Evolutionary conservation across 2,797 vertebrate genomes (phyloP), one percentile per base, ranked within the genome.

Genomic region (Microctenopoma stevenorrisi): DNA sequence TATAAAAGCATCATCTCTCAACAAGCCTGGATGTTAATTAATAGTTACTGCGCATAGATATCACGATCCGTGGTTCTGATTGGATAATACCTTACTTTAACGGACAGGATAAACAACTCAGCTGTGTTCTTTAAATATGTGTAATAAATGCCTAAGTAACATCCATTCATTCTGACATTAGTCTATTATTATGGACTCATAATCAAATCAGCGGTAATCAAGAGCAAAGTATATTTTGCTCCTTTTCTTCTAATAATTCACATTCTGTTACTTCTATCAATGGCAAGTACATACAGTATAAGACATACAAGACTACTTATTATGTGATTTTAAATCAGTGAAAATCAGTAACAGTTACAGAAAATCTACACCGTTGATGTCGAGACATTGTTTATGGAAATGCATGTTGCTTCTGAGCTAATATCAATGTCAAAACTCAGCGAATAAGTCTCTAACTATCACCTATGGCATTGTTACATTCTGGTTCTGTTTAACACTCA

Each of bases 361-460:
- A 28, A 44, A 13, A 49, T 60, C 4, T 8, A 78, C 6, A 64
- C 6, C 48, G 8, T 25, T 43, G 28, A 14, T 9, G 18, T 4
- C 15, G 15, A 14, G 40, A 22, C n/a, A 26, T 28, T 35, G 25
- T 12, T 56, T 9, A 30, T 42, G 16, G 12, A 33, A 46, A 33
- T 14, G 10, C 16, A 48, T 4, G 50, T 26, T 47, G 6, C 18
- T 14, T 22, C 44, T 26, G 35, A 35, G 25, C 57, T 57, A 8
- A 43, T 40, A 26, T 48, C n/a, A 18, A 18, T 62, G 43, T 46
- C 0, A 54, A 58, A 47, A 68, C 40, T 37, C 11, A 2, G n/a
- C 1, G n/a, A 64, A 69, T 51, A 13, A 42, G 63, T 67, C 28
- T 25, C 18, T 5, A 76, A 14, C 53, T 30, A 46, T 12, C 16